Percentiles rank a stretch among this genome's conserved stretches.
phyloP scores from a whole-genome alignment of 1,140 invertebrate genomes.

The Saccostrea echinata region DNA sequence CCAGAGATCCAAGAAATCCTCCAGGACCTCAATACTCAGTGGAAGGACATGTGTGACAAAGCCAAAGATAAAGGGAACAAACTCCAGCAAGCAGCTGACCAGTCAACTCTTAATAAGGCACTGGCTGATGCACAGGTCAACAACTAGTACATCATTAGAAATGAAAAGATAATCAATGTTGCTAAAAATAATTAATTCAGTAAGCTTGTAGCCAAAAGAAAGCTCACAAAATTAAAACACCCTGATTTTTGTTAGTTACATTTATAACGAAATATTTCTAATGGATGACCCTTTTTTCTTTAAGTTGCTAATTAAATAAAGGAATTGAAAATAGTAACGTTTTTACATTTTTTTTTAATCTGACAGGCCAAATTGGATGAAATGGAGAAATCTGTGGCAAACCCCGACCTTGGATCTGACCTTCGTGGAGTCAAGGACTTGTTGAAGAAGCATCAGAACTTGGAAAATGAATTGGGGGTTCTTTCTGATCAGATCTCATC shows the following conservation, averaged over 20 bases:
- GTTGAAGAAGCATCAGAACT: constrained; percentile 96
- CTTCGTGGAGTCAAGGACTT: constrained; percentile 98
- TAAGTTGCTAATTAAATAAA: background rate
- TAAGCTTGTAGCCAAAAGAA: no score
- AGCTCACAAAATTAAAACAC: no score
- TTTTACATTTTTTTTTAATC: background rate
- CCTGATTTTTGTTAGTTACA: no score
- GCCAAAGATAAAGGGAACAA: constrained; percentile 87
- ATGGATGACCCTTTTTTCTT: no score
- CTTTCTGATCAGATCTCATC: constrained; percentile 95
- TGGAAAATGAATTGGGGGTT: constrained; percentile 96
- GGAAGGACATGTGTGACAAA: constrained; percentile 94
- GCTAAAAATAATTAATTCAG: no score
- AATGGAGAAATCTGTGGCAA: constrained; percentile 97
- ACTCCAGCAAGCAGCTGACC: constrained; percentile 88
- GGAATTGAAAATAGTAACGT: background rate
- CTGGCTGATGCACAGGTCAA: constrained; percentile 85
- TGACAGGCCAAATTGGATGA: constrained; percentile 81
- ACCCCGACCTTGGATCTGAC: constrained; percentile 98
- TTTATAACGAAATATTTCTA: no score
- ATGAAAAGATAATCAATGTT: no score
- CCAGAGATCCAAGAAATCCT: constrained; percentile 94
- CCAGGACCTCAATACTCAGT: constrained; percentile 93
- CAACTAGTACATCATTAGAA: no score
- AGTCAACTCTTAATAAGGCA: constrained; percentile 93